Evolutionary conservation across 2,113 vertebrate genomes (phyloP).

Genomic region (Stegostoma tigrinum): DNA sequence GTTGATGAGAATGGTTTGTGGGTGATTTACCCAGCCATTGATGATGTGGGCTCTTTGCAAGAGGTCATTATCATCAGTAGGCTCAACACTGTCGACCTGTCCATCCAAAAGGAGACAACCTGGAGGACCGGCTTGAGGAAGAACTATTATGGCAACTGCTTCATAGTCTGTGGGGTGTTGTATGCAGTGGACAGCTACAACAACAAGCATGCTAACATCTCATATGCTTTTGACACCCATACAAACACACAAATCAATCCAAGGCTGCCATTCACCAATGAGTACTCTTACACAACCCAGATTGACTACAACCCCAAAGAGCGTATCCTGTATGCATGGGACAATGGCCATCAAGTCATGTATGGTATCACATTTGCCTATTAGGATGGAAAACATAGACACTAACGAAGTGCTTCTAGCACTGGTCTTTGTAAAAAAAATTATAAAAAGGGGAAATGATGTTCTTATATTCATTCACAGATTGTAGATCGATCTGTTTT

Average conservation of each 20-base stretch:
- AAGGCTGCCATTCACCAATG: constrained; percentile 84
- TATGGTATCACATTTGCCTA: constrained; percentile 87
- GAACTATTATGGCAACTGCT: constrained; percentile 84
- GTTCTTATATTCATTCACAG: constrained; percentile 55
- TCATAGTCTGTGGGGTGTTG: constrained; percentile 90
- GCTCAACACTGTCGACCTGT: constrained; percentile 77
- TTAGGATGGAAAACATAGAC: constrained; percentile 53
- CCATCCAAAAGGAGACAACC: constrained; percentile 82
- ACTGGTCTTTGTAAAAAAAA: constrained; percentile 11
- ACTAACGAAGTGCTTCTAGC: not conserved
- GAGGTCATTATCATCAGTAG: constrained; percentile 88
- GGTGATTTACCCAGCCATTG: constrained; percentile 87
- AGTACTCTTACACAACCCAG: constrained; percentile 86
- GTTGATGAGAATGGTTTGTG: constrained; percentile 91
- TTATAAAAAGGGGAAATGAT: constrained; percentile 53
- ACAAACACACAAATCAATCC: constrained; percentile 93
- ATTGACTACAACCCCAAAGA: constrained; percentile 97
- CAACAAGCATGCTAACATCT: constrained; percentile 76
- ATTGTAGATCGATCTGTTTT: constrained; percentile 79
- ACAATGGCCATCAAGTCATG: constrained; percentile 94
- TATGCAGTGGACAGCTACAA: constrained; percentile 88
- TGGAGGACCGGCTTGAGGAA: constrained; percentile 86
- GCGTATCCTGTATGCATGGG: constrained; percentile 85
- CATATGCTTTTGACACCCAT: constrained; percentile 94
- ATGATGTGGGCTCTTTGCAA: constrained; percentile 79